A percentile compares a stretch with the other conserved stretches of the same genome.
These are phyloP conservation scores for Cygnus atratus DNA, from an alignment of 2,113 vertebrate genomes.

Conservation along the genomic window DNA sequence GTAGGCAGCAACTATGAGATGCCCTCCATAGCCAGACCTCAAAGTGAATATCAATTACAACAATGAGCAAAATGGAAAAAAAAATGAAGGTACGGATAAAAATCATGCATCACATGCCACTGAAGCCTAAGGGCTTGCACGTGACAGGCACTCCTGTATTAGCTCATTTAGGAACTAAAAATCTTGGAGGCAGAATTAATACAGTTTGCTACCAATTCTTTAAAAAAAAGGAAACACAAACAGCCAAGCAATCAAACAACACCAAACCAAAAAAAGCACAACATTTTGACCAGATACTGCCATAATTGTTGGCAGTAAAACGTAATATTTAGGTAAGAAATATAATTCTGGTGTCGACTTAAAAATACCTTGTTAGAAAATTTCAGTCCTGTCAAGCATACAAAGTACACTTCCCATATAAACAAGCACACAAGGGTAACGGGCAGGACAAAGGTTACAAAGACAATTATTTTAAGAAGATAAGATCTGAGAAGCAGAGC, in stretches of 20 bases:
- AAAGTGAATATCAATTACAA: rapidly evolving
- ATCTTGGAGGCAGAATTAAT: background rate
- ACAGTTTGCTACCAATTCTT: background rate
- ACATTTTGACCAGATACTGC: background rate
- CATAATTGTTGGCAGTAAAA: background rate
- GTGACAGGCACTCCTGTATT: background rate
- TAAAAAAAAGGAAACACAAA: background rate
- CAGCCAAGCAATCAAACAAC: background rate
- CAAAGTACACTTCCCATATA: background rate
- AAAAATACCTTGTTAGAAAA: background rate
- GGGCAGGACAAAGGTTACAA: background rate
- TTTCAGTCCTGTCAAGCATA: background rate
- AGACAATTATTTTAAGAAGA: background rate
- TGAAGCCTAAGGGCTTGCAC: background rate
- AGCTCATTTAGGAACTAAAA: background rate
- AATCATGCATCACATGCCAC: background rate
- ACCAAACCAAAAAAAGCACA: background rate
- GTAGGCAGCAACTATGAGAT: background rate
- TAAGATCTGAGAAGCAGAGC: background rate
- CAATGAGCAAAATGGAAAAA: background rate
- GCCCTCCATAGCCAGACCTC: background rate
- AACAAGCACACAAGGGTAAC: background rate
- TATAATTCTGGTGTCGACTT: background rate
- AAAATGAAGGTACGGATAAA: background rate
- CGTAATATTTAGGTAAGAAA: background rate